phyloP scores from a whole-genome alignment of 2,797 vertebrate genomes.

The Tenualosa ilisha region DNA sequence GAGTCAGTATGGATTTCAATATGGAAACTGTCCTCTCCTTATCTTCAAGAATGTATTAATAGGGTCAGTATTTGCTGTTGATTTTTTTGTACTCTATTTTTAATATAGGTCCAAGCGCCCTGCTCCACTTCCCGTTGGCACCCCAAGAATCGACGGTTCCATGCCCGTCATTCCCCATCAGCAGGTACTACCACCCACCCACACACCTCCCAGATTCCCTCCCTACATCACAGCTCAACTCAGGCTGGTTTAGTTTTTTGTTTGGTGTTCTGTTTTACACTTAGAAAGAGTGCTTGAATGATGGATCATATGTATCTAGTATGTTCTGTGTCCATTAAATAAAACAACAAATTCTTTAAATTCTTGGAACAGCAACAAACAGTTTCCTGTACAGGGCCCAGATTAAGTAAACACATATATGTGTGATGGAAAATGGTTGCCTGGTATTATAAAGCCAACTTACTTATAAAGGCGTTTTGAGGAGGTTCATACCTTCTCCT shows the following conservation, averaged over 20 bases:
- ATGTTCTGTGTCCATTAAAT: not conserved
- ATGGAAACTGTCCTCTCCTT: no score
- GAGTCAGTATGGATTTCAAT: not conserved
- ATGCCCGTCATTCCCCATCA: constrained; percentile 88
- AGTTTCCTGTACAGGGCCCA: not conserved
- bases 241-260: no score
- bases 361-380: not conserved
- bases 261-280: no score
- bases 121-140: constrained; percentile 66
- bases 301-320: not conserved
- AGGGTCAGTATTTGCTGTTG: not conserved
- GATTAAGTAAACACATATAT: not conserved
- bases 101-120: constrained; percentile 85
- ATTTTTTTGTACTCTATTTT: not conserved
- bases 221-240: not conserved
- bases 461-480: not conserved
- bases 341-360: not conserved
- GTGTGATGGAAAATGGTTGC: not conserved
- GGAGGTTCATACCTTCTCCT: not conserved
- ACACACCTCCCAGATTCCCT: not conserved
- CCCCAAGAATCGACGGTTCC: constrained; percentile 77
- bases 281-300: no score
- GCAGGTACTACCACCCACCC: constrained; percentile 77
- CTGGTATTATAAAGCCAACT: not conserved
- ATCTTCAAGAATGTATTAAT: no score